Evolutionary conservation across 2,113 vertebrate species (phyloP).

Genomic region (Arizona elegans): DNA sequence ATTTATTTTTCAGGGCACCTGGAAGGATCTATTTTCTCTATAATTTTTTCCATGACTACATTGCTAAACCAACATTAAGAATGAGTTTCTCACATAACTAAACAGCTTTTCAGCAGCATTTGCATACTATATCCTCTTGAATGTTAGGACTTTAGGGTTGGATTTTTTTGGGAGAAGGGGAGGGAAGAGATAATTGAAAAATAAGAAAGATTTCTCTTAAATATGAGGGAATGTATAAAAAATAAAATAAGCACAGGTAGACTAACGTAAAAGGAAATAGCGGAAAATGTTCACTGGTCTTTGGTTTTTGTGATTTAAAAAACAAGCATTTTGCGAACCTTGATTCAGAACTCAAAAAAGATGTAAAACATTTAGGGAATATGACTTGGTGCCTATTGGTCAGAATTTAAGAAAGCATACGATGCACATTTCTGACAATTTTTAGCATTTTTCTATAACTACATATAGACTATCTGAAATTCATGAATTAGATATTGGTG

Average conservation of each 20-base stretch:
- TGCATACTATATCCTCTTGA: slow-evolving; percentile 72
- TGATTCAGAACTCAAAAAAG: not conserved
- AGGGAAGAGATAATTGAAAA: slow-evolving; percentile 52
- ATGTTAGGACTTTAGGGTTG: slow-evolving; percentile 14
- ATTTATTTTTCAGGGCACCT: slow-evolving; percentile 45
- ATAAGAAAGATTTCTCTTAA: slow-evolving; percentile 34
- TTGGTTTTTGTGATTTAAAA: not conserved
- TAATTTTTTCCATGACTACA: slow-evolving; percentile 59
- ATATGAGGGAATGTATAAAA: not conserved
- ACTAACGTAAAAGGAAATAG: slow-evolving; percentile 12
- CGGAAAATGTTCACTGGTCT: not conserved
- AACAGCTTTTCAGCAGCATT: slow-evolving; percentile 75
- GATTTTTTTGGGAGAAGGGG: not conserved
- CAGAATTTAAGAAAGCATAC: slow-evolving; percentile 7
- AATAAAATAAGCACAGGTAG: not conserved
- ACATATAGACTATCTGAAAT: not conserved
- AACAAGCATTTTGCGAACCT: not conserved
- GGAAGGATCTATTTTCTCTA: slow-evolving; percentile 54
- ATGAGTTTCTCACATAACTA: slow-evolving; percentile 80
- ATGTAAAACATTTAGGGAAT: not conserved
- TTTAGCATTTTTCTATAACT: not conserved
- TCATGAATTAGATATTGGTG: not conserved
- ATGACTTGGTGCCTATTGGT: slow-evolving; percentile 4
- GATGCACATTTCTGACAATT: not conserved
- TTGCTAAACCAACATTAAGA: slow-evolving; percentile 65